Conservation (phyloP, 2,113 vertebrate genomes). For the Charina bottae region DNA sequence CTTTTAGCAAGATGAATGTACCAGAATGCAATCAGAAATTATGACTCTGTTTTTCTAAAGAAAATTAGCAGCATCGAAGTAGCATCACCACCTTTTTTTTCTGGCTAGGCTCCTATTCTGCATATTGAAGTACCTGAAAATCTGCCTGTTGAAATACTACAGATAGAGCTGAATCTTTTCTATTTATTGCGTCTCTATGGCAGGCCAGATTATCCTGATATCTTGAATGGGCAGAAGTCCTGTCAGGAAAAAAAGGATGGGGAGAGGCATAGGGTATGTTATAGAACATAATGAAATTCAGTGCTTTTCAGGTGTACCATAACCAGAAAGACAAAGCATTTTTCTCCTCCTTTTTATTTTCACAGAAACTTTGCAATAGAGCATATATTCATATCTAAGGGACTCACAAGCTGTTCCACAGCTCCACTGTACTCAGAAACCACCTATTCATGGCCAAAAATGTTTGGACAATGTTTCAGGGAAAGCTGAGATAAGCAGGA, state of each 20-base stretch:
- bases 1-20: slow-evolving; percentile 44
- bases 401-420: not conserved
- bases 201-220: not conserved
- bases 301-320: slow-evolving; percentile 43
- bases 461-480: not conserved
- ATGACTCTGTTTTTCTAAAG: slow-evolving; percentile 46
- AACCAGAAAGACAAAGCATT: slow-evolving; percentile 17
- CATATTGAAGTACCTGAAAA: not conserved
- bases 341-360: slow-evolving; percentile 28
- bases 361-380: slow-evolving; percentile 34
- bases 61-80: slow-evolving; percentile 32
- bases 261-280: not conserved
- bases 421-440: not conserved
- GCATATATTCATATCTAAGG: slow-evolving; percentile 15
- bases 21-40: slow-evolving; percentile 34
- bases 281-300: slow-evolving; percentile 22
- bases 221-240: not conserved
- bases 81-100: not conserved
- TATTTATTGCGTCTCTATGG: not conserved
- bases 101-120: not conserved
- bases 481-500: not conserved
- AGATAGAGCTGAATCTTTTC: not conserved
- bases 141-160: not conserved
- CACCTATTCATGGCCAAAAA: not conserved
- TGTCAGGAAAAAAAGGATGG: not conserved